These are phyloP conservation scores for Cuculus canorus DNA, from an alignment of 2,797 vertebrate genomes.

Conservation along the genomic window DNA sequence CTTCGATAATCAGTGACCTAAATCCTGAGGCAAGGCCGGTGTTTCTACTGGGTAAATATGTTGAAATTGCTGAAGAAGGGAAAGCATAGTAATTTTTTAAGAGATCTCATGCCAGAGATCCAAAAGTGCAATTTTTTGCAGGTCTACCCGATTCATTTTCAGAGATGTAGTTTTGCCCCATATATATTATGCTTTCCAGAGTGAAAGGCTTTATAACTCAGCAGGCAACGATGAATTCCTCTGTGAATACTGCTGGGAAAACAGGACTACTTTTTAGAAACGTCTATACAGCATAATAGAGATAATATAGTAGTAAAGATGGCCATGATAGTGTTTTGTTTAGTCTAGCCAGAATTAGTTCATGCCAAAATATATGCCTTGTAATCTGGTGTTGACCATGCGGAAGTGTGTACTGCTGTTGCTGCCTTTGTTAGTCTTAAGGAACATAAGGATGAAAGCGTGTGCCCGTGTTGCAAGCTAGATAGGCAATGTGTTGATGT, in stretches of 20 bases:
- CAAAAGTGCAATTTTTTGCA: background rate
- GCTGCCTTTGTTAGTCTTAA: background rate
- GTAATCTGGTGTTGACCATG: background rate
- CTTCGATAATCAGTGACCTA: background rate
- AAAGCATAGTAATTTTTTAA: background rate
- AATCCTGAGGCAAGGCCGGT: background rate
- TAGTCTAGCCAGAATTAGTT: background rate
- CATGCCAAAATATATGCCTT: background rate
- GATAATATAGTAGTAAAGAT: background rate
- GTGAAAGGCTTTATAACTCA: background rate
- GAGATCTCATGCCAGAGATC: background rate
- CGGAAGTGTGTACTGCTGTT: background rate
- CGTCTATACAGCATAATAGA: background rate
- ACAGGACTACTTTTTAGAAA: background rate
- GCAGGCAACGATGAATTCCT: background rate
- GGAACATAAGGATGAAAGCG: accelerated
- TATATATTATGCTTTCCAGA: background rate
- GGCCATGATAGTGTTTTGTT: background rate
- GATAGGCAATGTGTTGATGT: accelerated
- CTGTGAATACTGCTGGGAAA: background rate
- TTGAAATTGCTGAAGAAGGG: background rate
- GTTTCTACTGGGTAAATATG: background rate
- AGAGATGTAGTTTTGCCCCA: background rate
- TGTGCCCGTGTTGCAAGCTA: accelerated
- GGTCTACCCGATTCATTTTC: background rate